Percentiles rank a stretch among this genome's conserved stretches.
phyloP scores from a whole-genome alignment of 2,888 invertebrate species.

The Beris chalybata region DNA sequence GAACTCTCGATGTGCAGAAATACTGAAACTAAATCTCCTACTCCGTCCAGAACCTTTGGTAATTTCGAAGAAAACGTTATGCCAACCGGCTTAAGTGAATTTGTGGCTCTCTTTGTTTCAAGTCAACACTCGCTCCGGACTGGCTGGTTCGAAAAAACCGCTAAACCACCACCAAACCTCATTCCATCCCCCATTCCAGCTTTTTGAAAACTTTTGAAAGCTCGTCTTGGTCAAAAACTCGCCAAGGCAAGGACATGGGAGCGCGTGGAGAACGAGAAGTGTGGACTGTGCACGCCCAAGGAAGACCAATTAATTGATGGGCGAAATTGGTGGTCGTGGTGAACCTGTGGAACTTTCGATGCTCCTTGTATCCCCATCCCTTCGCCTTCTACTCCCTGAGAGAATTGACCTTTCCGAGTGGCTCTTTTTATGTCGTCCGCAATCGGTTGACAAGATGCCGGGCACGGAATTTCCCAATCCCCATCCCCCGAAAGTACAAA shows the following conservation, averaged over 20 bases:
- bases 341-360: slow-evolving; percentile 9
- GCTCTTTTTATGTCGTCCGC: neutral
- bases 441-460: neutral
- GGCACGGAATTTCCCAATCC: neutral
- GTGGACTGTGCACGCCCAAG: neutral
- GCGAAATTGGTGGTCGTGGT: neutral
- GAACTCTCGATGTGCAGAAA: slow-evolving; percentile 2
- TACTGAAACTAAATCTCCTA: slow-evolving; percentile 2
- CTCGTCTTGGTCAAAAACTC: slow-evolving; percentile 8
- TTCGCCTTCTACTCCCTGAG: neutral
- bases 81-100: slow-evolving; percentile 16
- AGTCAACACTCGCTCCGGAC: slow-evolving; percentile 3
- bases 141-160: too few relatives aligned
- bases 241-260: too few relatives aligned
- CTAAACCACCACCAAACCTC: too few relatives aligned
- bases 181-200: neutral
- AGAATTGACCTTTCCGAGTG: neutral
- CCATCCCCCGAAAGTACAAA: neutral
- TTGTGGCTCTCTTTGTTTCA: slow-evolving; percentile 16
- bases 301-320: slow-evolving; percentile 21
- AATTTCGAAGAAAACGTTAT: slow-evolving; percentile 17
- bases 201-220: slow-evolving; percentile 19
- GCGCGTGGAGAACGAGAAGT: neutral
- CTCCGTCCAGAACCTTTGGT: slow-evolving; percentile 12
- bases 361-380: neutral